These are phyloP conservation scores for Pipra filicauda DNA, from an alignment of 2,113 vertebrate species.

Conservation along the genomic window DNA sequence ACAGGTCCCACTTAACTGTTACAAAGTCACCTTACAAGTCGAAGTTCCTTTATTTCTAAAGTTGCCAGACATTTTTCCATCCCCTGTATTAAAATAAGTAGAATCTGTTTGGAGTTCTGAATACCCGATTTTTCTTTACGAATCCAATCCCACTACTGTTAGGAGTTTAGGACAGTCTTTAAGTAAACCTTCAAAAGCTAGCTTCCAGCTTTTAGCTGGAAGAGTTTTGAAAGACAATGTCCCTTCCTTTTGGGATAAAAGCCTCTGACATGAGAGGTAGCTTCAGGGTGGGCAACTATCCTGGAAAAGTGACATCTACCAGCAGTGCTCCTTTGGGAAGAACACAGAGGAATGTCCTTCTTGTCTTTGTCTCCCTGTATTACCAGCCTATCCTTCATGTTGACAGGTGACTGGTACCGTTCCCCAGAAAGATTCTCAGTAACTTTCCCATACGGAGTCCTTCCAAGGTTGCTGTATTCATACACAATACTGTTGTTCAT, in stretches of 20 bases:
- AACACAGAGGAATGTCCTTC: not conserved
- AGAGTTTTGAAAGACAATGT: not conserved
- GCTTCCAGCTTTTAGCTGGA: not conserved
- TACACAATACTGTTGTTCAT: not conserved
- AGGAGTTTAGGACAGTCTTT: not conserved
- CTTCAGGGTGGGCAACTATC: not conserved
- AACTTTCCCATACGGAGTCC: not conserved
- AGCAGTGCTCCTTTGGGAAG: not conserved
- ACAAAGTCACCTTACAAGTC: not conserved
- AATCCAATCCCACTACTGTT: not conserved
- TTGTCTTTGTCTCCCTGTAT: not conserved
- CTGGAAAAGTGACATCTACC: not conserved
- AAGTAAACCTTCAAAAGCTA: not conserved
- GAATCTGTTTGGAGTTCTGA: not conserved
- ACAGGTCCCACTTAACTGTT: not conserved
- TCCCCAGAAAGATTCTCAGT: not conserved
- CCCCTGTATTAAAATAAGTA: not conserved
- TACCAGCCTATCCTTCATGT: not conserved
- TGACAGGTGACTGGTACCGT: not conserved
- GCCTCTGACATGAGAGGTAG: not conserved
- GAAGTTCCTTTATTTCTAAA: not conserved
- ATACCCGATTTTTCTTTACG: not conserved
- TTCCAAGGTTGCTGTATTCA: not conserved
- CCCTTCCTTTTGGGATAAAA: not conserved
- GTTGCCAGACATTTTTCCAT: not conserved